Conservation (phyloP, 30 jellyfish, hydroid and myxozoan species). For the Turritopsis rubra region DNA sequence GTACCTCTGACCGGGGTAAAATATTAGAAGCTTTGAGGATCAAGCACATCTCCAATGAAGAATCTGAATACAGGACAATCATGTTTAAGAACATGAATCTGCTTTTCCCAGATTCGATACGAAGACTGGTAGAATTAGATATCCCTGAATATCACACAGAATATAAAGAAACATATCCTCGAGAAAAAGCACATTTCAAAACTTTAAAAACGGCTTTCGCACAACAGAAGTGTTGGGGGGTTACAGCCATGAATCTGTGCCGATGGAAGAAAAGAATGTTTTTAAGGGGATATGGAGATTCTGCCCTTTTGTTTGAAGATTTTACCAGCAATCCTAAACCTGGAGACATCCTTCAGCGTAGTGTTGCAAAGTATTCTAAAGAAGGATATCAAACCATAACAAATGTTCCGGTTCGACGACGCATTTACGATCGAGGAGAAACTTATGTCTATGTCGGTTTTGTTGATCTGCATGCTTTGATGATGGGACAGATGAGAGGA, state of each 20-base stretch:
- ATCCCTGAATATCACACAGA: background rate
- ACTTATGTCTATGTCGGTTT: conserved; percentile 4
- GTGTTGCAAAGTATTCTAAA: background rate
- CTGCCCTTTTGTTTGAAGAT: background rate
- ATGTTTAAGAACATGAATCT: too few species aligned
- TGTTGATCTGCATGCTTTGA: conserved; percentile 1
- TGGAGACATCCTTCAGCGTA: background rate
- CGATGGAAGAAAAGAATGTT: background rate
- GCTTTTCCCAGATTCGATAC: too few species aligned
- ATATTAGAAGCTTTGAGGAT: too few species aligned
- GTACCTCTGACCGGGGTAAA: too few species aligned
- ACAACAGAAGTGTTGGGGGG: background rate
- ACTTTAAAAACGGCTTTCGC: background rate
- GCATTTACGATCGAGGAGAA: background rate
- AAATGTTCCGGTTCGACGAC: background rate
- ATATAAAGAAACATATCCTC: too few species aligned
- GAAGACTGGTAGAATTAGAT: background rate
- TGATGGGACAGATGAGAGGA: background rate
- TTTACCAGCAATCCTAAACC: background rate
- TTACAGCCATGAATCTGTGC: background rate
- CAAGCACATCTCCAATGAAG: too few species aligned
- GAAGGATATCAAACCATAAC: background rate
- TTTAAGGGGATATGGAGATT: background rate
- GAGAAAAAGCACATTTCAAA: background rate
- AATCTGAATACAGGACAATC: too few species aligned